Percentiles rank a stretch among this genome's conserved stretches.
Evolutionary conservation across 2,113 vertebrate genomes (phyloP).

Genomic region (Melanocharis versteri): DNA sequence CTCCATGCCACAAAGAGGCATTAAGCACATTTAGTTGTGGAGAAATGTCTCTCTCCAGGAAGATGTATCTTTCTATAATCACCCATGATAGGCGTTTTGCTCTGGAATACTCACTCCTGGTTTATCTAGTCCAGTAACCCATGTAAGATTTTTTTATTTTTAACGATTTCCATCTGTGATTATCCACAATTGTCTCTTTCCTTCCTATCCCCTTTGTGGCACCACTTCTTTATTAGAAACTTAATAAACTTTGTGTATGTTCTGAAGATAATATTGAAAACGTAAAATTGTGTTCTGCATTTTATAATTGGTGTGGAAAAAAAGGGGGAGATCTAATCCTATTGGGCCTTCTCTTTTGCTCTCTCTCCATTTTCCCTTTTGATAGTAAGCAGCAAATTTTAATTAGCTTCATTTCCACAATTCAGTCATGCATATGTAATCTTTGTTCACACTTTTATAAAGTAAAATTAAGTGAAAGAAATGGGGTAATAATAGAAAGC

Average conservation of each 20-base stretch:
- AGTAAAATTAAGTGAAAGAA: conserved; percentile 74
- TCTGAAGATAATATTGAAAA: conserved; percentile 62
- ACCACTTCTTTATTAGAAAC: conserved; percentile 44
- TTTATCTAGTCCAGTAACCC: not conserved
- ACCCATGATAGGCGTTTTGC: not conserved
- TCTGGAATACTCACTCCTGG: not conserved
- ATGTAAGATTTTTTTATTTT: not conserved
- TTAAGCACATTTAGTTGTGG: not conserved
- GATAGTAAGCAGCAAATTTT: conserved; percentile 64
- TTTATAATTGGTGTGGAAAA: conserved; percentile 66
- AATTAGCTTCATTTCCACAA: conserved; percentile 69
- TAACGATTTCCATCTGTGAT: not conserved
- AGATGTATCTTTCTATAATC: not conserved
- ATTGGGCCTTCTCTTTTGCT: conserved; percentile 30
- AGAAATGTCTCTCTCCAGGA: not conserved
- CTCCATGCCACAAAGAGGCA: not conserved
- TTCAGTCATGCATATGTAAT: conserved; percentile 73
- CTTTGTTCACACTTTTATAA: conserved; percentile 72
- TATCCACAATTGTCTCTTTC: not conserved
- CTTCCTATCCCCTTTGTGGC: conserved; percentile 3
- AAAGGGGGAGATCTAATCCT: conserved; percentile 61
- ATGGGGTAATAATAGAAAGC: conserved; percentile 73
- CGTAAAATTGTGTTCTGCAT: conserved; percentile 35
- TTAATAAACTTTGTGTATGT: conserved; percentile 59
- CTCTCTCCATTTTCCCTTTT: conserved; percentile 36